Percentiles rank a stretch among this genome's conserved stretches.
phyloP scores from a whole-genome alignment of 2,113 vertebrate genomes.

The Corythoichthys haematopterus region DNA sequence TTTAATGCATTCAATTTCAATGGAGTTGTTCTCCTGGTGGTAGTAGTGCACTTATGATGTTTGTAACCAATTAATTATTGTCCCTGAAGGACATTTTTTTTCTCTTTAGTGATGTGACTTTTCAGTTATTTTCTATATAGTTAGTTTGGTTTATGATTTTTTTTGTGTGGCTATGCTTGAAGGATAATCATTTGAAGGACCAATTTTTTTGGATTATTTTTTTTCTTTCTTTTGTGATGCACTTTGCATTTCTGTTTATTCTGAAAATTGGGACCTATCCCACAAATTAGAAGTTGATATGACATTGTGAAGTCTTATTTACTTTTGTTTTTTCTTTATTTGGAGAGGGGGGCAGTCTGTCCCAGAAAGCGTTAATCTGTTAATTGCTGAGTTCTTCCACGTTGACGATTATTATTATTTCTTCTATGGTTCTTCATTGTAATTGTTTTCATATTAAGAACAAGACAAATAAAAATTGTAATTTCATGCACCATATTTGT shows the following conservation, averaged over 20 bases:
- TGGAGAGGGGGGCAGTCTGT: constrained; percentile 9
- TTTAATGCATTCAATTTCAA: constrained; percentile 17
- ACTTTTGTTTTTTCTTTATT: constrained; percentile 16
- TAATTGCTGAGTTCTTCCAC: constrained; percentile 65
- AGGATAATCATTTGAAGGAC: constrained; percentile 53
- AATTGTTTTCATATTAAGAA: constrained; percentile 57
- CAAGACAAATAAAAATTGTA: constrained; percentile 26
- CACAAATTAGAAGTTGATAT: constrained; percentile 8
- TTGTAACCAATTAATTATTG: constrained; percentile 36
- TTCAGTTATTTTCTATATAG: constrained; percentile 29
- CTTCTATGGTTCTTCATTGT: constrained; percentile 61
- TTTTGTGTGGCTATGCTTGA: constrained; percentile 59
- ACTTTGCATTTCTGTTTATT: constrained; percentile 39
- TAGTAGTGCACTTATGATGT: constrained; percentile 45
- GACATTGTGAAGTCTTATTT: neutral
- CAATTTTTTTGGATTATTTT: constrained; percentile 33
- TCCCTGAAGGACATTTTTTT: constrained; percentile 28
- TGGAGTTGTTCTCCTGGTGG: constrained; percentile 28
- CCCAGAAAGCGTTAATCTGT: constrained; percentile 49
- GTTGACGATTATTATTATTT: constrained; percentile 55
- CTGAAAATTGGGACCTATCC: constrained; percentile 31
- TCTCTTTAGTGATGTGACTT: constrained; percentile 37
- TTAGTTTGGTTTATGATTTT: constrained; percentile 5
- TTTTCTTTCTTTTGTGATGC: constrained; percentile 26
- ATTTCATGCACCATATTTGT: neutral